Conservation (phyloP, 2,888 invertebrate species). For the Eucriotettix oculatus region DNA sequence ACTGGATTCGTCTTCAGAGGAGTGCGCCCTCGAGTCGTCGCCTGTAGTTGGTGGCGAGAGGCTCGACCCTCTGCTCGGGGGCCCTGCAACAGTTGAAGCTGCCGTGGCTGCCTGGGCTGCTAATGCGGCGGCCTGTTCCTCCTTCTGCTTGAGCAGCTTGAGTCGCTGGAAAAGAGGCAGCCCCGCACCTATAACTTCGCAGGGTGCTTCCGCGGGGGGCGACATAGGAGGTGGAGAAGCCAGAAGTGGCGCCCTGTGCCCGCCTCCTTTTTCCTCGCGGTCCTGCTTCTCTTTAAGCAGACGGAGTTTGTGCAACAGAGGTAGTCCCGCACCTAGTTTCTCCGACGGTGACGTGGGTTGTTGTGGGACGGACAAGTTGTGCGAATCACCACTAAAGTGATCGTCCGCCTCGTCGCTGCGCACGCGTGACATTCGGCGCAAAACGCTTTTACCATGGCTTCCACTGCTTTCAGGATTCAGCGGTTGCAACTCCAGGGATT, state of each 20-base stretch:
- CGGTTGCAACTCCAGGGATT: slow-evolving; percentile 52
- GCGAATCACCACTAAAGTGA: background rate
- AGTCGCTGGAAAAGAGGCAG: slow-evolving; percentile 59
- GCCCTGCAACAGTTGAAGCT: background rate
- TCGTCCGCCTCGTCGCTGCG: slow-evolving; percentile 32
- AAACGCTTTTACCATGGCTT: slow-evolving; percentile 32
- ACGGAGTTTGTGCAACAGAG: slow-evolving; percentile 56
- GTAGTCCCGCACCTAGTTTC: slow-evolving; percentile 62
- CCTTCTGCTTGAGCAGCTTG: slow-evolving; percentile 46
- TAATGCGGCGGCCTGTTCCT: slow-evolving; percentile 1
- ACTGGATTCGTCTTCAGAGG: slow-evolving; percentile 2
- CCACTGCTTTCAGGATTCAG: slow-evolving; percentile 28
- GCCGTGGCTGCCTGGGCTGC: background rate
- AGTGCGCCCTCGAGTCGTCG: background rate
- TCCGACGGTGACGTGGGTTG: slow-evolving; percentile 2
- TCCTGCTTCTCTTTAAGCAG: slow-evolving; percentile 75
- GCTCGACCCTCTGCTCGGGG: background rate
- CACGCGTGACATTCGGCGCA: slow-evolving; percentile 58
- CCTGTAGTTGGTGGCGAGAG: background rate
- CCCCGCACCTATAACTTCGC: slow-evolving; percentile 50
- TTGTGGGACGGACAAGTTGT: slow-evolving; percentile 9
- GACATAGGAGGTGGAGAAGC: background rate
- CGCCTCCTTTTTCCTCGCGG: slow-evolving; percentile 31
- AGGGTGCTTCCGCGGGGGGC: slow-evolving; percentile 9
- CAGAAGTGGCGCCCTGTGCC: slow-evolving; percentile 13